Evolutionary conservation across 2,113 vertebrate species (phyloP).

Genomic region (Abramis brama): DNA sequence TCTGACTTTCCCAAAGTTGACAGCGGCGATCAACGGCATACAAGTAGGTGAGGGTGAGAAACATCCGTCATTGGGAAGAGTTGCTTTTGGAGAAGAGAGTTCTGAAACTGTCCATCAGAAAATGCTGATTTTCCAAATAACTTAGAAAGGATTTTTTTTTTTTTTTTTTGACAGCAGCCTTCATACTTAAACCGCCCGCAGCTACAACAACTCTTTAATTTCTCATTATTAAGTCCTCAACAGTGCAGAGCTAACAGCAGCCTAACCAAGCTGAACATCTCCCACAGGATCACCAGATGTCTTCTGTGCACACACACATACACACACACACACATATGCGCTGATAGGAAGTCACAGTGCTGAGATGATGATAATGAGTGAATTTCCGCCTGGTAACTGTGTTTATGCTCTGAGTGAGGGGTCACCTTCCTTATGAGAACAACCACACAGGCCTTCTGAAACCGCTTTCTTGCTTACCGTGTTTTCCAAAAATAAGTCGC

Average conservation of each 20-base stretch:
- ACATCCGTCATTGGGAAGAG: neutral
- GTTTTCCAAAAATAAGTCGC: neutral
- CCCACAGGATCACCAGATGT: slow-evolving; percentile 54
- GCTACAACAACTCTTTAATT: slow-evolving; percentile 47
- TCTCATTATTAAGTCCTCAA: slow-evolving; percentile 51
- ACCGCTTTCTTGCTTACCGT: neutral
- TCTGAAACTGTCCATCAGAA: neutral
- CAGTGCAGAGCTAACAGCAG: slow-evolving; percentile 43
- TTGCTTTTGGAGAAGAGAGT: neutral
- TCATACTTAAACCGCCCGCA: slow-evolving; percentile 4
- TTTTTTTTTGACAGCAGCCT: slow-evolving; percentile 4
- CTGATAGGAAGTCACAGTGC: slow-evolving; percentile 44
- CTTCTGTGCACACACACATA: slow-evolving; percentile 38
- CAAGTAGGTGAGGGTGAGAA: neutral
- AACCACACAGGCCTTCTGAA: slow-evolving; percentile 34
- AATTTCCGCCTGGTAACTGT: slow-evolving; percentile 45
- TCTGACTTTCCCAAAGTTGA: neutral
- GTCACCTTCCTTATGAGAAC: slow-evolving; percentile 53
- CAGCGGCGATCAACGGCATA: neutral
- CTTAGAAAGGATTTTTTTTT: no score
- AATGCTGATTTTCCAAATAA: slow-evolving; percentile 27
- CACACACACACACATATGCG: neutral
- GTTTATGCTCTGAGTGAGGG: slow-evolving; percentile 44
- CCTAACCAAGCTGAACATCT: slow-evolving; percentile 55
- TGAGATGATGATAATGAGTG: slow-evolving; percentile 44